phyloP scores from a whole-genome alignment of 2,888 invertebrate genomes.

The Cephus rjabovi region DNA sequence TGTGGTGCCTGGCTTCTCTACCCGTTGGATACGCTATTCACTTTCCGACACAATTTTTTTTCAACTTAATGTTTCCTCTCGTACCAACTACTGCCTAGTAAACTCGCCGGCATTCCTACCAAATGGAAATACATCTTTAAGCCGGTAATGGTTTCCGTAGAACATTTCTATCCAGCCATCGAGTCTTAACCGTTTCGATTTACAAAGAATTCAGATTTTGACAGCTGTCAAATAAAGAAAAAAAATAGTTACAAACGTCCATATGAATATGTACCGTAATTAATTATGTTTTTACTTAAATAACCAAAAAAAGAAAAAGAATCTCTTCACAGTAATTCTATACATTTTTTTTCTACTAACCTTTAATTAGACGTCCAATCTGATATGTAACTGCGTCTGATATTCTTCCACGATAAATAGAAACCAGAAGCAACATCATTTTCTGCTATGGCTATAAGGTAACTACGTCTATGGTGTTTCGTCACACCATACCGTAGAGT shows the following conservation, averaged over 20 bases:
- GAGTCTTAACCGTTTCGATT: neutral
- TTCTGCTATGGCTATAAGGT: neutral
- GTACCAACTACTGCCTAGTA: neutral
- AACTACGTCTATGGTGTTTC: constrained; percentile 28
- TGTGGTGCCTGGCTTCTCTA: neutral
- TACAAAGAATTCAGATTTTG: neutral
- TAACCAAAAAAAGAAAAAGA: neutral
- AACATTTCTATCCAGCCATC: neutral
- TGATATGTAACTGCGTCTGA: neutral
- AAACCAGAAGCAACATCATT: neutral
- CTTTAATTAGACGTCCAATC: neutral
- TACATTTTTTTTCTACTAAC: neutral
- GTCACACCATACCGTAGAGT: constrained; percentile 41
- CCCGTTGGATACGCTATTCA: constrained; percentile 9
- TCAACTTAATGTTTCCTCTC: constrained; percentile 27
- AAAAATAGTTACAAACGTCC: neutral
- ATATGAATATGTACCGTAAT: neutral
- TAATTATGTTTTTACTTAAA: neutral
- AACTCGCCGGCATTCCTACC: neutral
- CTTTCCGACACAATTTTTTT: constrained; percentile 10
- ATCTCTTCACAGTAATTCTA: neutral
- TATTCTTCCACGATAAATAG: neutral
- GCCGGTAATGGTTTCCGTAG: neutral
- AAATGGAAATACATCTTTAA: neutral
- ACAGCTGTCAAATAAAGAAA: neutral